Evolutionary conservation across 2,113 vertebrate genomes (phyloP).

Genomic region (Microcebus lehilahytsara): DNA sequence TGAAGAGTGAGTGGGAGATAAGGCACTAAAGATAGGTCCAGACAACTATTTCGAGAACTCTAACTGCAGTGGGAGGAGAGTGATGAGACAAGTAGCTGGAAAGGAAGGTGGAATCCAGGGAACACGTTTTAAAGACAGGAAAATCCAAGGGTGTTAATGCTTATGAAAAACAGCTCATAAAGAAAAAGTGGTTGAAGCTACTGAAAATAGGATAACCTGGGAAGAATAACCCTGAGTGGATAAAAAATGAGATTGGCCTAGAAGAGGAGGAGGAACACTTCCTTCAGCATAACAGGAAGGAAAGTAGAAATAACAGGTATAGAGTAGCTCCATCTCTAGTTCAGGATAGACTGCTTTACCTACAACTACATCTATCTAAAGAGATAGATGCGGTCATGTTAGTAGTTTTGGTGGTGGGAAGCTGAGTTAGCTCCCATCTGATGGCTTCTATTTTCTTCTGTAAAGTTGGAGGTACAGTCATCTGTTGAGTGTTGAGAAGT

Average conservation of each 20-base stretch:
- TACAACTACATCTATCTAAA: neutral
- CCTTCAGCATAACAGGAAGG: neutral
- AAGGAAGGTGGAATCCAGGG: neutral
- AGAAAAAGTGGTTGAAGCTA: neutral
- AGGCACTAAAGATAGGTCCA: neutral
- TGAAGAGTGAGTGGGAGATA: neutral
- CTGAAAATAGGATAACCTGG: neutral
- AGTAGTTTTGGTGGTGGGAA: neutral
- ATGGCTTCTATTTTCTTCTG: conserved; percentile 32
- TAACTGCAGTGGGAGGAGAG: neutral
- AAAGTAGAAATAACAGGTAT: neutral
- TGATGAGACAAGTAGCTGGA: neutral
- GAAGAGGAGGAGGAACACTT: neutral
- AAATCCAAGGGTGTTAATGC: neutral
- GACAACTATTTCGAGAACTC: neutral
- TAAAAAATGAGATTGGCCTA: neutral
- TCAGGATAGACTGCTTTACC: neutral
- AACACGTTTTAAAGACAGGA: neutral
- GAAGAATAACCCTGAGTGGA: neutral
- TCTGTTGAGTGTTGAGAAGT: neutral
- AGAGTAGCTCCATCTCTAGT: neutral
- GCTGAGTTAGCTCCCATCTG: neutral
- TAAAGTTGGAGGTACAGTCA: neutral
- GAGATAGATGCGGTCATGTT: neutral
- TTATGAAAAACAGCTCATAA: neutral